These are phyloP conservation scores for Hemichromis elongatus DNA, from an alignment of 2,113 vertebrate species.

Conservation along the genomic window DNA sequence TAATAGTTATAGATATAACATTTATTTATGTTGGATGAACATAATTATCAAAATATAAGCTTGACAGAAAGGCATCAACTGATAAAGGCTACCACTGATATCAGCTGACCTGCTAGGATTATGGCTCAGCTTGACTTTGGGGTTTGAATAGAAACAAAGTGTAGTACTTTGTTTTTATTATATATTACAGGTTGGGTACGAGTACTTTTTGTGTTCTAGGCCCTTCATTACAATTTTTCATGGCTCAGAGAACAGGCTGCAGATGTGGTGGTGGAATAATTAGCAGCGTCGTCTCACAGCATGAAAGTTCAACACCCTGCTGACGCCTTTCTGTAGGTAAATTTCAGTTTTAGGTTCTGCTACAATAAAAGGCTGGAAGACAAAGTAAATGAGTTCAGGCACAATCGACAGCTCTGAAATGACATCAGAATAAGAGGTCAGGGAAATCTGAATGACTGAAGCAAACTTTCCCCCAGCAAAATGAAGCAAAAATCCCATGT, in stretches of 20 bases:
- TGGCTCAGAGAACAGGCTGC: not conserved
- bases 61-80: not conserved
- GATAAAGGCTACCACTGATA: not conserved
- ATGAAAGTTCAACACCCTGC: not conserved
- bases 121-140: not conserved
- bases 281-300: not conserved
- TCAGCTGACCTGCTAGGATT: not conserved
- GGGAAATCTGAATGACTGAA: not conserved
- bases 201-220: not conserved
- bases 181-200: not conserved
- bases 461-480: not conserved
- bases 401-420: not conserved
- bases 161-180: not conserved
- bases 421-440: not conserved
- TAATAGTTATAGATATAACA: not conserved
- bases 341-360: not conserved
- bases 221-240: not conserved
- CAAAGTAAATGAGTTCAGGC: not conserved
- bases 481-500: not conserved
- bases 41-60: not conserved
- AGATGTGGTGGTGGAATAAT: not conserved
- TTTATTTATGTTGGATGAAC: rapidly evolving
- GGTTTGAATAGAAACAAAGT: not conserved
- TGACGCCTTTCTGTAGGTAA: not conserved
- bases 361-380: not conserved